Conservation (phyloP, 2,888 invertebrate genomes). For the Hecatera dysodea region DNA sequence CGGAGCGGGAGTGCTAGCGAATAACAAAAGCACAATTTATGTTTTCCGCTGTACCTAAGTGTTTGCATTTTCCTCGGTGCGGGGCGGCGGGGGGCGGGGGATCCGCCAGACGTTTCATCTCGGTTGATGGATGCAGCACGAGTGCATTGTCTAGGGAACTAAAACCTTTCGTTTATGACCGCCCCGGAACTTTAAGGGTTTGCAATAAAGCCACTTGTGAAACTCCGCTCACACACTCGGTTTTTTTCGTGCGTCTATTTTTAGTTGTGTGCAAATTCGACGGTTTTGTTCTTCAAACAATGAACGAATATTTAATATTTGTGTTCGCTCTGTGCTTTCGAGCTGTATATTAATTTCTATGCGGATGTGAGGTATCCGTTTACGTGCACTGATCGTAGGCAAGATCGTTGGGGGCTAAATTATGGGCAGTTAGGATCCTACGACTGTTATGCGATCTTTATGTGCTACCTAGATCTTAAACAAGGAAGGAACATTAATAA, state of each 20-base stretch:
- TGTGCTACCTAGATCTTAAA: slow-evolving; percentile 48
- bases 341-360: slow-evolving; percentile 37
- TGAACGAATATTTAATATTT: slow-evolving; percentile 39
- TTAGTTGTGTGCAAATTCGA: slow-evolving; percentile 58
- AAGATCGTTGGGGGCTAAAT: slow-evolving; percentile 36
- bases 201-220: slow-evolving; percentile 71
- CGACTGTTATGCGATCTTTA: slow-evolving; percentile 50
- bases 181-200: slow-evolving; percentile 58
- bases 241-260: slow-evolving; percentile 66
- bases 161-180: slow-evolving; percentile 70
- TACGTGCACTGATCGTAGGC: slow-evolving; percentile 44
- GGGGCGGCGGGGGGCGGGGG: slow-evolving; percentile 3
- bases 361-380: slow-evolving; percentile 46
- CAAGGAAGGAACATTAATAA: slow-evolving; percentile 44
- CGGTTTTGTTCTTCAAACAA: slow-evolving; percentile 44
- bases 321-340: slow-evolving; percentile 7
- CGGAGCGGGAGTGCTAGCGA: slow-evolving; percentile 21
- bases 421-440: slow-evolving; percentile 45
- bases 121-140: slow-evolving; percentile 76
- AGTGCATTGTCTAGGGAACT: slow-evolving; percentile 78
- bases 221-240: slow-evolving; percentile 56
- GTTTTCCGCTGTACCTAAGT: slow-evolving; percentile 70
- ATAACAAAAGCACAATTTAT: slow-evolving; percentile 75
- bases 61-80: slow-evolving; percentile 67
- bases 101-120: slow-evolving; percentile 74